Conservation (phyloP, 2,113 vertebrate genomes). For the zebrafish (Danio rerio) region DNA sequence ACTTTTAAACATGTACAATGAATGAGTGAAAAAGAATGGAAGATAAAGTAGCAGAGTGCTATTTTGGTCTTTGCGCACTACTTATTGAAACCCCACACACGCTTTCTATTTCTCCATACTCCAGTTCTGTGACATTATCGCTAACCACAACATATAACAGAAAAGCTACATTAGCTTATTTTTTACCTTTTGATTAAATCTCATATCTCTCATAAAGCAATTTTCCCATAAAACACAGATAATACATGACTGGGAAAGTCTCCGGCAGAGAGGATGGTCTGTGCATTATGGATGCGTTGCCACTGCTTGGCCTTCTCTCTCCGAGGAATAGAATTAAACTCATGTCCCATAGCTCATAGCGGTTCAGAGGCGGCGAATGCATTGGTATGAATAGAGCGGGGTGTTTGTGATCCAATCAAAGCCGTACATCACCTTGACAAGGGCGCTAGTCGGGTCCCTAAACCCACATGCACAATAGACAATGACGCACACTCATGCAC, state of each 20-base stretch:
- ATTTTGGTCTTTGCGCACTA: constrained; percentile 20
- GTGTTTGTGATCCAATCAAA: constrained; percentile 52
- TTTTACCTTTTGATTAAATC: constrained; percentile 64
- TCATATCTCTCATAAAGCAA: constrained; percentile 62
- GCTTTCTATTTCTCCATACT: constrained; percentile 58
- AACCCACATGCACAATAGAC: constrained; percentile 21
- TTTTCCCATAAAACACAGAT: constrained; percentile 65
- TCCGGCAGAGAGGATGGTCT: constrained; percentile 57
- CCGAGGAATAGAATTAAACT: constrained; percentile 48
- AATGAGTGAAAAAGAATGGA: constrained; percentile 16
- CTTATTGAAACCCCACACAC: constrained; percentile 64
- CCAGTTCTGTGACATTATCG: constrained; percentile 65
- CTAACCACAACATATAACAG: constrained; percentile 55
- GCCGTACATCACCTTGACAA: constrained; percentile 56
- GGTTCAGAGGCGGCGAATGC: constrained; percentile 27
- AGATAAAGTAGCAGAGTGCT: too few species aligned
- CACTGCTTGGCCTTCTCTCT: constrained; percentile 39
- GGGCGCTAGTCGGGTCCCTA: constrained; percentile 3
- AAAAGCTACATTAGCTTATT: constrained; percentile 71
- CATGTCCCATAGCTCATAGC: constrained; percentile 2
- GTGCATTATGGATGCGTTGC: constrained; percentile 54
- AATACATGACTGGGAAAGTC: constrained; percentile 58
- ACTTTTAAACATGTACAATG: background rate
- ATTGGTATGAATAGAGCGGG: constrained; percentile 45
- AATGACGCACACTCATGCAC: constrained; percentile 1